These are phyloP conservation scores for Aurelia aurita complex sp. Pacific DNA, from an alignment of 30 jellyfish, hydroid and myxozoan genomes.

Conservation along the genomic window DNA sequence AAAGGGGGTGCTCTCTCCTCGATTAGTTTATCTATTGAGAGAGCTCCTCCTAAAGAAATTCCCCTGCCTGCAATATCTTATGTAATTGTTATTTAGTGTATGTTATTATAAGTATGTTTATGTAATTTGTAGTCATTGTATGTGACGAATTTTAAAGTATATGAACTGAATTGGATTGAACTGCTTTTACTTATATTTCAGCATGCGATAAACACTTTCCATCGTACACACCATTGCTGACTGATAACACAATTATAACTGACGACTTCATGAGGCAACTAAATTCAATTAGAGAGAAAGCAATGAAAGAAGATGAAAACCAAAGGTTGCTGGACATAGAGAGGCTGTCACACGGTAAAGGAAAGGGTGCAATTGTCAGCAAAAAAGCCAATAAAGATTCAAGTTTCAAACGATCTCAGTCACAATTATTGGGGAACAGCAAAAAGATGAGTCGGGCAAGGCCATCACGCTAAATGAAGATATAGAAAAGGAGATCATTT, in stretches of 20 bases:
- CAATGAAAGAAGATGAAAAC: constrained; percentile 20
- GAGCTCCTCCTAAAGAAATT: too few relatives aligned
- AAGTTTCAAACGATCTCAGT: constrained; percentile 23
- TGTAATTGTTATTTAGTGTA: too few relatives aligned
- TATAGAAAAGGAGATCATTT: too few relatives aligned
- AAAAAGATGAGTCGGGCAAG: constrained; percentile 11
- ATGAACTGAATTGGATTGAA: too few relatives aligned
- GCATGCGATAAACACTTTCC: constrained; percentile 35
- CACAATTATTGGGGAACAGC: background rate
- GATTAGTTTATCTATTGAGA: too few relatives aligned
- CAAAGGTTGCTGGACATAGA: constrained; percentile 10
- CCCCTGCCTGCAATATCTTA: too few relatives aligned
- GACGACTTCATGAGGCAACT: constrained; percentile 22
- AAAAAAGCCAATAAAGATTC: constrained; percentile 2
- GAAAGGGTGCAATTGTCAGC: background rate
- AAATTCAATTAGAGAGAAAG: constrained; percentile 28
- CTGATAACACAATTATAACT: constrained; percentile 1
- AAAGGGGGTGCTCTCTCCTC: too few relatives aligned
- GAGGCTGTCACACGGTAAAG: background rate
- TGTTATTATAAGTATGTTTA: too few relatives aligned
- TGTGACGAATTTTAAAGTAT: too few relatives aligned
- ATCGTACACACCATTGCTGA: constrained; percentile 37
- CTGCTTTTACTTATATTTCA: background rate
- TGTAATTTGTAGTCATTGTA: too few relatives aligned
- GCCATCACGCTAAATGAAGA: constrained; percentile 26